Evolutionary conservation across 2,113 vertebrate species (phyloP).

Genomic region (Gymnobelideus leadbeateri): DNA sequence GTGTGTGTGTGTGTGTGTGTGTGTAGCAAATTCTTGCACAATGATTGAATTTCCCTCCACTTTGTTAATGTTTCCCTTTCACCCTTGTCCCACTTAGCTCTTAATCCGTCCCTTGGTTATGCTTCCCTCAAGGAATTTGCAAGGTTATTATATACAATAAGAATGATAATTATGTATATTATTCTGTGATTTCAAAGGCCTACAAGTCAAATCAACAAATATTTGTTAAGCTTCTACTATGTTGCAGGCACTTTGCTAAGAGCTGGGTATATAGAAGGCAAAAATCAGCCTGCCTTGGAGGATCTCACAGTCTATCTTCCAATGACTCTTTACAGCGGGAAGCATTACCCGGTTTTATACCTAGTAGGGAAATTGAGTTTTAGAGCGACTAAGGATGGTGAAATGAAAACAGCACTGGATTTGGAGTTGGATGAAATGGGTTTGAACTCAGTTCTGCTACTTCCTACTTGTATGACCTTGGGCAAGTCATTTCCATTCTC

Average conservation of each 20-base stretch:
- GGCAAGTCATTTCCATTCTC: background rate
- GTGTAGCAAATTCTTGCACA: background rate
- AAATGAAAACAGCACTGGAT: background rate
- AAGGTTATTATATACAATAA: background rate
- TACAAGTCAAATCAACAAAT: background rate
- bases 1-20: background rate
- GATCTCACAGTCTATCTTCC: background rate
- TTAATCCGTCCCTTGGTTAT: background rate
- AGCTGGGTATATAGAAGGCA: background rate
- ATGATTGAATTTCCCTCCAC: background rate
- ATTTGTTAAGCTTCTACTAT: background rate
- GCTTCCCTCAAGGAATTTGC: background rate
- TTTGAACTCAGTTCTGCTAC: background rate
- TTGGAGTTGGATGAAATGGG: background rate
- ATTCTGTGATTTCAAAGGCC: background rate
- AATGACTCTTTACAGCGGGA: background rate
- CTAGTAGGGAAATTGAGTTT: background rate
- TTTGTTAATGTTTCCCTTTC: background rate
- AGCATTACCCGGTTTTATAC: background rate
- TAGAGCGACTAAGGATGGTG: background rate
- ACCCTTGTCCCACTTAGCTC: background rate
- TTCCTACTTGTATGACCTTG: background rate
- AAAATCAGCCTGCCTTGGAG: background rate
- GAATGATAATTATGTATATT: background rate
- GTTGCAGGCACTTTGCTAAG: background rate